Base-by-base conservation (phyloP, 2,888 invertebrate species). In the Alcis repandata region DNA sequence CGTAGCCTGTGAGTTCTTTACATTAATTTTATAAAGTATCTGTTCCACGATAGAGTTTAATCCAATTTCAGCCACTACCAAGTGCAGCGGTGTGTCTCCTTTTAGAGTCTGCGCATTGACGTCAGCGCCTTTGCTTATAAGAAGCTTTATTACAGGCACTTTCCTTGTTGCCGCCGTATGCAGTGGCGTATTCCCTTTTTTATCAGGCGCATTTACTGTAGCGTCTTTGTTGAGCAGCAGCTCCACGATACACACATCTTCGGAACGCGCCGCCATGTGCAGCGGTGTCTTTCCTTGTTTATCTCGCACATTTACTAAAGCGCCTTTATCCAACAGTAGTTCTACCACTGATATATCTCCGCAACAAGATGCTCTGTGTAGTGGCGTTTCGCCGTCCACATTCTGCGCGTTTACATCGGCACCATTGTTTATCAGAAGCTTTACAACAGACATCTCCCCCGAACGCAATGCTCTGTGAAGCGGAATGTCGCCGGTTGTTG, bases 141-240 rank as follows among this genome's bases (percentile, higher is more conserved):
- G 43, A 10, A 43, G 11, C 4, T 19, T 19, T 11, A 43, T 19
- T 11, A 43, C 19, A 20, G 2, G 2, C 0, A 11, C 10, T 1
- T 43, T 3, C 11, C 11, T 13, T 8, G 1, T 8, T 20, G 22
- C 46, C 17, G 48, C 17, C 15, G 10, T 7, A 3, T 32, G 48
- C 4, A 52, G 36, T 4, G 36, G 20, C 19, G 36, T 52, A 8
- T 19, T 33, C 7, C 19, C 36, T 2, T 20, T 2, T n/a, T 4
- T 38, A n/a, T 6, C 2, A 2, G 13, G 51, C 13, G 20, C 13
- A 8, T 36, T 52, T 1, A 36, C 11, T 2, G 36, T n/a, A 52
- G 51, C 51, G 15, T 20, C 20, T 20, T 38, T 52, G 6, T 20
- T 52, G 1, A 52, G 36, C 13, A 52, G 9, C 13, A 52, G 36